phyloP scores from a whole-genome alignment of 2,888 invertebrate species.

The Drosophila helvetica region DNA sequence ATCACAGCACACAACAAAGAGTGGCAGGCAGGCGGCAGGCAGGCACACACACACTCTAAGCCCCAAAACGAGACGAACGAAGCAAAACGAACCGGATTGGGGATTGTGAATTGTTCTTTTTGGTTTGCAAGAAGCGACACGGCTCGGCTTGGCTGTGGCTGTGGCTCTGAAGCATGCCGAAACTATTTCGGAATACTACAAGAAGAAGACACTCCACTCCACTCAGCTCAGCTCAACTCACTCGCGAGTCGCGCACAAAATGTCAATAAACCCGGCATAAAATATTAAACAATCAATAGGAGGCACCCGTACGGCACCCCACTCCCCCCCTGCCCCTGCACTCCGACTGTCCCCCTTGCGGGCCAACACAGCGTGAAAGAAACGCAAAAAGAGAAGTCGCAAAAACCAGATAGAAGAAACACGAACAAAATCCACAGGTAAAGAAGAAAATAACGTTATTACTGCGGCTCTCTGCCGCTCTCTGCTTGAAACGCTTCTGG shows the following conservation, averaged over 20 bases:
- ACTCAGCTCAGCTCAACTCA: too few relatives aligned
- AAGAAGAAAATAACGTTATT: slow-evolving; percentile 59
- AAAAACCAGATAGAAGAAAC: slow-evolving; percentile 31
- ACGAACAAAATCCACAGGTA: slow-evolving; percentile 52
- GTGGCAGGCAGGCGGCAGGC: too few relatives aligned
- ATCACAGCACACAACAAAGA: neutral
- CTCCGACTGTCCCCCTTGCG: neutral
- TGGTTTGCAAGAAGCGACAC: neutral
- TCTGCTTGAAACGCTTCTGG: slow-evolving; percentile 50
- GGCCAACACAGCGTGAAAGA: slow-evolving; percentile 34
- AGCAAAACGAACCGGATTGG: slow-evolving; percentile 39
- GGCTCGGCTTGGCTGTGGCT: too few relatives aligned
- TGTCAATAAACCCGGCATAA: slow-evolving; percentile 73
- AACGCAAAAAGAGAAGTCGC: slow-evolving; percentile 45
- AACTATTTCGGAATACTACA: slow-evolving; percentile 51
- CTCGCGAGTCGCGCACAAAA: slow-evolving; percentile 56
- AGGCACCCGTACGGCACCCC: neutral
- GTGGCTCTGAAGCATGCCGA: slow-evolving; percentile 49
- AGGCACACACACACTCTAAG: neutral
- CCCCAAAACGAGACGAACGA: neutral
- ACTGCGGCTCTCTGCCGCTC: slow-evolving; percentile 12
- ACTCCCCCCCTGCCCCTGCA: neutral
- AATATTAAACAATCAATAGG: slow-evolving; percentile 67
- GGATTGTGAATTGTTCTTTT: neutral
- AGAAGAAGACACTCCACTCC: slow-evolving; percentile 19